phyloP scores from a whole-genome alignment of 2,797 vertebrate genomes.

The Sardinella longiceps region DNA sequence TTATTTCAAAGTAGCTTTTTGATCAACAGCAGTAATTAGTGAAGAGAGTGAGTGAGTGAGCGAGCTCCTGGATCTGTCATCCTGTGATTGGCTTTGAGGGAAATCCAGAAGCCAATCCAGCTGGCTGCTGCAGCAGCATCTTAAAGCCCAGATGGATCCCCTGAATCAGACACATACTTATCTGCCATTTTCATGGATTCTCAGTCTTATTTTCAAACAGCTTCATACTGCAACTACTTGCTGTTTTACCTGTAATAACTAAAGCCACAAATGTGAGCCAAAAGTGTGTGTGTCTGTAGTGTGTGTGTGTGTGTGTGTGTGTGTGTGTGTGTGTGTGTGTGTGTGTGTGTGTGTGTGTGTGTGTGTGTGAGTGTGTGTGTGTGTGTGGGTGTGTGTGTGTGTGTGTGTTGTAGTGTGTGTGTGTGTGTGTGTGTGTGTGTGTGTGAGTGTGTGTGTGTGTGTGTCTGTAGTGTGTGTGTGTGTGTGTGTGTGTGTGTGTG shows the following conservation, averaged over 20 bases:
- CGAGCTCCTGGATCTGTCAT: no score
- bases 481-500: no score
- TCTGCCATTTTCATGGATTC: neutral
- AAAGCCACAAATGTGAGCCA: neutral
- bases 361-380: neutral
- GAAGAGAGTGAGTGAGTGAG: no score
- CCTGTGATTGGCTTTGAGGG: neutral
- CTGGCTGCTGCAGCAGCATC: neutral
- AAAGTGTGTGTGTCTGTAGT: neutral
- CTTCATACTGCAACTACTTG: neutral
- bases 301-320: conserved; percentile 5
- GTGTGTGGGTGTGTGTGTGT: no score
- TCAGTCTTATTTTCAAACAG: neutral
- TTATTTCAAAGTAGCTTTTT: no score
- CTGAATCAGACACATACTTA: neutral
- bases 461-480: no score
- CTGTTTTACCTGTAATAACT: neutral
- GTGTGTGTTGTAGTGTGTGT: no score
- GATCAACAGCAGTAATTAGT: no score
- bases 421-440: no score
- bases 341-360: conserved; percentile 12
- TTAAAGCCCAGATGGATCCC: neutral
- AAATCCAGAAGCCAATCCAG: neutral
- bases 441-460: no score
- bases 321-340: conserved; percentile 1